Conservation (phyloP, 1,140 invertebrate genomes). For the Pseudomyrmex cubaensis region DNA sequence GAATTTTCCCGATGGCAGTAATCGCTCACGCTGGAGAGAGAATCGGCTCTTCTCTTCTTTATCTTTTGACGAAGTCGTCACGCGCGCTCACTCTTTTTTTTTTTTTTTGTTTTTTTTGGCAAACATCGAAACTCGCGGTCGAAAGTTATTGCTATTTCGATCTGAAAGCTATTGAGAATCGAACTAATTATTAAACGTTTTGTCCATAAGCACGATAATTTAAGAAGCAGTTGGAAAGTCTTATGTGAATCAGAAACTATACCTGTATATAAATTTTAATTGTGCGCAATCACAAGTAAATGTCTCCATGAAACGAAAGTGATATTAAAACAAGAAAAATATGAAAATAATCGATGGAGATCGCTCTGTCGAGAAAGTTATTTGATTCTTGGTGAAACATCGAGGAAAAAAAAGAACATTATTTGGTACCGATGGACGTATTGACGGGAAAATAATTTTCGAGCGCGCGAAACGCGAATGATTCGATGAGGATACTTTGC, state of each 20-base stretch:
- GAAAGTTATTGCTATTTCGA: conserved; percentile 40
- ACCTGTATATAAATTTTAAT: no score
- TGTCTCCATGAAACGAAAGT: no score
- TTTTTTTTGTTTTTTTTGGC: neutral
- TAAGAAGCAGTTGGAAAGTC: neutral
- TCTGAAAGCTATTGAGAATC: conserved; percentile 25
- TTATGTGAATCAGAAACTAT: no score
- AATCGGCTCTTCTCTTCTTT: conserved; percentile 40
- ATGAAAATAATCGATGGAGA: no score
- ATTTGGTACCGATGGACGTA: no score
- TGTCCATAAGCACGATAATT: conserved; percentile 7
- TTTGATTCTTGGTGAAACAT: no score
- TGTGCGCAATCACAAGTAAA: no score
- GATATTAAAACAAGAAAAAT: no score
- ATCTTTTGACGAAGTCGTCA: conserved; percentile 61
- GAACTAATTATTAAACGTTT: conserved; percentile 44
- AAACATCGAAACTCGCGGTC: conserved; percentile 50
- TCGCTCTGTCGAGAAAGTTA: no score
- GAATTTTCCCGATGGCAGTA: conserved; percentile 69
- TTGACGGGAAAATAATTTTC: conserved; percentile 18
- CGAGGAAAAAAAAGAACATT: no score
- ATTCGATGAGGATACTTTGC: conserved; percentile 49
- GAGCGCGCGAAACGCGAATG: conserved; percentile 9
- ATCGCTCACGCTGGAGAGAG: conserved; percentile 62
- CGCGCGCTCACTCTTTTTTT: neutral